These are phyloP conservation scores for Apogon hyalosoma DNA, from an alignment of 2,797 vertebrate species.

Conservation along the genomic window DNA sequence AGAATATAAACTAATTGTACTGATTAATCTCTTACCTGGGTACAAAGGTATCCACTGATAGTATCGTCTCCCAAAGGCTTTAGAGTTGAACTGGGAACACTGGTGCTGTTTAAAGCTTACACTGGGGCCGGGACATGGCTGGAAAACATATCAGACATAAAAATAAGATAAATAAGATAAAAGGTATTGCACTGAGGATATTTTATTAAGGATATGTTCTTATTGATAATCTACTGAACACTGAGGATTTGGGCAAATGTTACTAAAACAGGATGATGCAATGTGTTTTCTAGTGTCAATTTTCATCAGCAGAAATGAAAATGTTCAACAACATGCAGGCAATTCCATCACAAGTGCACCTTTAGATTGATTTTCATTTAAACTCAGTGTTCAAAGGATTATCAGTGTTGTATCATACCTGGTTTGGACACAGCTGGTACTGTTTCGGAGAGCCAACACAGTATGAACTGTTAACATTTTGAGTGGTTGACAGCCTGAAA, in stretches of 20 bases:
- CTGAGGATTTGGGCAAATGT: no score
- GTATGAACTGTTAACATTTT: slow-evolving; percentile 85
- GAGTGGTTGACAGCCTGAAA: slow-evolving; percentile 85
- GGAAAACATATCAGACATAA: slow-evolving; percentile 43
- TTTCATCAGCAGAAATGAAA: no score
- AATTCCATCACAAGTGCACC: not conserved
- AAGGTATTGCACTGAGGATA: no score
- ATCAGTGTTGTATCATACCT: slow-evolving; percentile 76
- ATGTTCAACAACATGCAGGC: slow-evolving; percentile 15
- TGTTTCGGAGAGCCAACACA: slow-evolving; percentile 87
- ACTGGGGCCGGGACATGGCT: slow-evolving; percentile 88
- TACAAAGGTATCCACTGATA: slow-evolving; percentile 91
- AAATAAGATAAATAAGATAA: not conserved
- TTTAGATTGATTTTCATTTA: not conserved
- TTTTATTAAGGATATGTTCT: no score
- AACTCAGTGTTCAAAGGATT: not conserved
- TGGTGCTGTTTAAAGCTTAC: slow-evolving; percentile 92
- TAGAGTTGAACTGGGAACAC: slow-evolving; percentile 91
- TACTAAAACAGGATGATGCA: no score
- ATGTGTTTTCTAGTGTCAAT: no score
- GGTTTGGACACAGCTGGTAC: no score
- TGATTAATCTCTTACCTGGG: slow-evolving; percentile 80
- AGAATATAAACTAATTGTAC: no score
- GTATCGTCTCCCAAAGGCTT: slow-evolving; percentile 88
- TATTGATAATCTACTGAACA: no score